Conservation (phyloP, 30 jellyfish, hydroid and myxozoan species). For the Mastigias papua region DNA sequence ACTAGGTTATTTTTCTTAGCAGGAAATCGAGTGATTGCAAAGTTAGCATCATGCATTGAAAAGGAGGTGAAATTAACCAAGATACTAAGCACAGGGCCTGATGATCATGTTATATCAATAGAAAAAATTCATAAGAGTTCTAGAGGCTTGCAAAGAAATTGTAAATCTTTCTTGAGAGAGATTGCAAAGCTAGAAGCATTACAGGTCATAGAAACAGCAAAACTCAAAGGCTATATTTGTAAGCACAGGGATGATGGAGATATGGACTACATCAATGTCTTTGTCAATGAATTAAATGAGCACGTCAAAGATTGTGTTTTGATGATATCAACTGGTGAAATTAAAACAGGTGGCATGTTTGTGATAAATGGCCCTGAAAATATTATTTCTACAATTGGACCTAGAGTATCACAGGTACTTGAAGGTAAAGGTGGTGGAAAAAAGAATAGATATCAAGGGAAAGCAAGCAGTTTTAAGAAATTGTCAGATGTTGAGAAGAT, state of each 20-base stretch:
- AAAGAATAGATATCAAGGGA: slow-evolving; percentile 87
- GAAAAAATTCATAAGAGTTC: slow-evolving; percentile 79
- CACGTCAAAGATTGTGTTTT: slow-evolving; percentile 39
- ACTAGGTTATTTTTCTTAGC: slow-evolving; percentile 87
- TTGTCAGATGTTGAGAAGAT: slow-evolving; percentile 58
- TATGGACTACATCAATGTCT: slow-evolving; percentile 78
- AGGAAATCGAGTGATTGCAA: slow-evolving; percentile 82
- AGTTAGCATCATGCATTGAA: slow-evolving; percentile 72
- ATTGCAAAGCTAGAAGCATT: slow-evolving; percentile 90
- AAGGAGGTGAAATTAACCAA: slow-evolving; percentile 85
- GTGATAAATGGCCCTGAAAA: slow-evolving; percentile 84
- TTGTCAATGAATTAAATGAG: slow-evolving; percentile 64
- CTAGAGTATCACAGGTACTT: slow-evolving; percentile 60
- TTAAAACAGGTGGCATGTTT: slow-evolving; percentile 87
- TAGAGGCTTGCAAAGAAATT: slow-evolving; percentile 53
- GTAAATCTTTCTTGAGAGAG: slow-evolving; percentile 74
- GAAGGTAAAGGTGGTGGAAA: slow-evolving; percentile 97
- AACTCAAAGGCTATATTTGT: no score
- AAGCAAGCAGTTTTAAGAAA: slow-evolving; percentile 73
- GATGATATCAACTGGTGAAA: slow-evolving; percentile 80
- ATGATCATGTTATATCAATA: slow-evolving; percentile 81
- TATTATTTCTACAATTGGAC: slow-evolving; percentile 48
- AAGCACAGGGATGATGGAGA: slow-evolving; percentile 96
- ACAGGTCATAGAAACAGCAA: no score
- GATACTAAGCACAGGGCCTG: slow-evolving; percentile 85